Percentiles rank a stretch among this genome's conserved stretches.
Conservation (phyloP, 2,888 invertebrate genomes). For the Caradrina kadenii region DNA sequence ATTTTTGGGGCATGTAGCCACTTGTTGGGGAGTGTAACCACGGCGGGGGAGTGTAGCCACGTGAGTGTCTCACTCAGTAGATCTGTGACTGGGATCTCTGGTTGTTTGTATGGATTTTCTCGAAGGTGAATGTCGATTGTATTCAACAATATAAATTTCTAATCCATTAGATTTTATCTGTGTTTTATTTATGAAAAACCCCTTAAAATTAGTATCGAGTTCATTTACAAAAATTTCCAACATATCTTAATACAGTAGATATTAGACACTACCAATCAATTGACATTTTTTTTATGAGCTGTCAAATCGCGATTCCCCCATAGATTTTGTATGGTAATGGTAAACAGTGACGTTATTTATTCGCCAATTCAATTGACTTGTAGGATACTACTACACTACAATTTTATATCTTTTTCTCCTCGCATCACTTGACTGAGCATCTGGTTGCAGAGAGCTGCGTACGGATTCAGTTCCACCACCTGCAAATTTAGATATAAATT, state of each 20-base stretch:
- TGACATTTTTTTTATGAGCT: no score
- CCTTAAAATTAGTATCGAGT: constrained; percentile 1
- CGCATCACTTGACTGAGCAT: constrained; percentile 96
- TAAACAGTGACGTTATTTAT: no score
- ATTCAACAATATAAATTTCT: constrained; percentile 90
- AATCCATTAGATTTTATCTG: constrained; percentile 86
- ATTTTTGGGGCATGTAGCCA: constrained; percentile 72
- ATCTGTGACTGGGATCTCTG: constrained; percentile 67
- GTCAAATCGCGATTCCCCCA: no score
- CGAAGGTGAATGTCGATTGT: constrained; percentile 86
- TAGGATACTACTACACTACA: constrained; percentile 62
- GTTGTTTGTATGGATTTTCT: constrained; percentile 78
- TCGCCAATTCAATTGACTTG: no score
- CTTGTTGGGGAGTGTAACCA: constrained; percentile 63
- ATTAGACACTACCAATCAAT: no score
- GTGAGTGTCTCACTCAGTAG: constrained; percentile 60
- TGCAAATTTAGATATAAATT: constrained; percentile 76
- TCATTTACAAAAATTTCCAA: not conserved
- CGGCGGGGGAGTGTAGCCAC: constrained; percentile 52
- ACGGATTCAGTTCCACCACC: constrained; percentile 97
- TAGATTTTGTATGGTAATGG: no score
- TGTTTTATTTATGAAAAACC: constrained; percentile 78
- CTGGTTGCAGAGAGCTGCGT: constrained; percentile 98
- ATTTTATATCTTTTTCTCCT: constrained; percentile 82
- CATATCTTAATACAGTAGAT: no score